phyloP scores from a whole-genome alignment of 2,113 vertebrate species.

The Phalacrocorax brasilianus region DNA sequence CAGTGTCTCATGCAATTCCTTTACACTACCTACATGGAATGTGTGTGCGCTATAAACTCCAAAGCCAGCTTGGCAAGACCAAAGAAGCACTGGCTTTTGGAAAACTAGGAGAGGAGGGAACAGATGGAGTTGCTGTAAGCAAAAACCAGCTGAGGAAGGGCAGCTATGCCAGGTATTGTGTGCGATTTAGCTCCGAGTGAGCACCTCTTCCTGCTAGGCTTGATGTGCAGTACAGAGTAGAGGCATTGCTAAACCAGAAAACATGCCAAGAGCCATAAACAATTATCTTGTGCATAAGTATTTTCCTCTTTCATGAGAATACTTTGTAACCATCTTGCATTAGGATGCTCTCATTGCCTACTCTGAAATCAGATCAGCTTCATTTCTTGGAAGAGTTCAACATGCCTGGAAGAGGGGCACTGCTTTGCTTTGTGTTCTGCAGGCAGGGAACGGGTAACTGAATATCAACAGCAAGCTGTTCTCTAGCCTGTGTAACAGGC shows the following conservation, averaged over 20 bases:
- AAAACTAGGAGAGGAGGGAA: not conserved
- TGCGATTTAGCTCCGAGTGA: not conserved
- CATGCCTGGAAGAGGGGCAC: not conserved
- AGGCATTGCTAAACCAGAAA: not conserved
- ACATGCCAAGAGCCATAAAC: not conserved
- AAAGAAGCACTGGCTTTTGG: not conserved
- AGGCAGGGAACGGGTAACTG: not conserved
- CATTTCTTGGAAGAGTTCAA: not conserved
- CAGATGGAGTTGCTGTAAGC: not conserved
- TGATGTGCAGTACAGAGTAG: not conserved
- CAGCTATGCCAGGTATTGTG: not conserved
- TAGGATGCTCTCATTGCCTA: not conserved
- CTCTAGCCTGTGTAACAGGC: not conserved
- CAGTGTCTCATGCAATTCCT: not conserved
- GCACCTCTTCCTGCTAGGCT: not conserved
- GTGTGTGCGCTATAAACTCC: not conserved
- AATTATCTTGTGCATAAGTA: not conserved
- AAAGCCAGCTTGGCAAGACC: not conserved
- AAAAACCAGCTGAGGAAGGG: not conserved
- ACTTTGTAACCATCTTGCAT: not conserved
- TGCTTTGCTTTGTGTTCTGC: not conserved
- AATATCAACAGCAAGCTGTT: not conserved
- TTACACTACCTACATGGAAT: not conserved
- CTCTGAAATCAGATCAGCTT: not conserved
- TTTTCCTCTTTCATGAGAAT: not conserved